Evolutionary conservation across 2,888 invertebrate species (phyloP).

Genomic region (Craniophora ligustri): DNA sequence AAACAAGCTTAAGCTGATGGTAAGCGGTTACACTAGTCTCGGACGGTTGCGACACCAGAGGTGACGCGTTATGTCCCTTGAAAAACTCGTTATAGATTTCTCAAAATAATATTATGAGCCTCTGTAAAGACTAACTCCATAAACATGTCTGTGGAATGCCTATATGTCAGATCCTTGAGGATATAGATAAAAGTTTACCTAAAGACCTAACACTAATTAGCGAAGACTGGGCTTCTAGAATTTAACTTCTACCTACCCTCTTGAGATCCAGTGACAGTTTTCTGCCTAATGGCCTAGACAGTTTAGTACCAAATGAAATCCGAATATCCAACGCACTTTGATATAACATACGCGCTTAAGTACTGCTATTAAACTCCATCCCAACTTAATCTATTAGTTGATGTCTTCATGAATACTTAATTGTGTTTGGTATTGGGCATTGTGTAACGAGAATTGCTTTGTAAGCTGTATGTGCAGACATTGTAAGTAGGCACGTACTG

Average conservation of each 20-base stretch:
- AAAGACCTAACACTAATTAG: slow-evolving; percentile 29
- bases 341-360: slow-evolving; percentile 46
- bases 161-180: too few relatives aligned
- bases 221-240: slow-evolving; percentile 30
- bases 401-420: slow-evolving; percentile 53
- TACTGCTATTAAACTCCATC: slow-evolving; percentile 40
- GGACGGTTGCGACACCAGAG: too few relatives aligned
- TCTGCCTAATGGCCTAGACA: slow-evolving; percentile 32
- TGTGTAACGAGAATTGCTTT: slow-evolving; percentile 21
- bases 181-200: too few relatives aligned
- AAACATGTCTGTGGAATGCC: too few relatives aligned
- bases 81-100: too few relatives aligned
- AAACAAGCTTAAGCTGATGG: too few relatives aligned
- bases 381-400: slow-evolving; percentile 53
- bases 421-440: slow-evolving; percentile 42
- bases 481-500: neutral
- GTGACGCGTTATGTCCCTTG: too few relatives aligned
- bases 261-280: slow-evolving; percentile 31
- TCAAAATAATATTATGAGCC: too few relatives aligned
- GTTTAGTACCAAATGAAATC: slow-evolving; percentile 43
- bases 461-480: slow-evolving; percentile 3
- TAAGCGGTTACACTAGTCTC: too few relatives aligned
- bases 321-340: slow-evolving; percentile 46
- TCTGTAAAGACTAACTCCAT: too few relatives aligned
- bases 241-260: slow-evolving; percentile 21